A percentile compares a stretch with the other conserved stretches of the same genome.
Evolutionary conservation across 2,797 vertebrate genomes (phyloP).

Genomic region (Aselliscus stoliczkanus): DNA sequence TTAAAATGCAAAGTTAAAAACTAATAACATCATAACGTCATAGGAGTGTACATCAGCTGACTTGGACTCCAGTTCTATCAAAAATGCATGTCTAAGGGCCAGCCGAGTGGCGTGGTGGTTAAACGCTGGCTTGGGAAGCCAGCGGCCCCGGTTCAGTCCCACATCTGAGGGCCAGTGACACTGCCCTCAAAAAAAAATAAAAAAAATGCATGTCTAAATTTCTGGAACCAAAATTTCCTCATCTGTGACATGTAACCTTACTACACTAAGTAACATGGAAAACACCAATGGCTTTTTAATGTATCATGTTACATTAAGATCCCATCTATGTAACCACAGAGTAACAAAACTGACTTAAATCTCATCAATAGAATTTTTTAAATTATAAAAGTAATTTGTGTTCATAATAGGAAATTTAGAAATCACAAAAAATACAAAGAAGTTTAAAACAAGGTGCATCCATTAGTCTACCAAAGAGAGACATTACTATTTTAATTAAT

Average conservation of each 20-base stretch:
- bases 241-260: background rate
- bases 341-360: constrained; percentile 10
- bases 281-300: background rate
- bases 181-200: too few relatives aligned
- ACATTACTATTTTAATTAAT: background rate
- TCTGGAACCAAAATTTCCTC: background rate
- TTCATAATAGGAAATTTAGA: background rate
- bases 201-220: background rate
- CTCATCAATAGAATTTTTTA: background rate
- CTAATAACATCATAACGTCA: background rate
- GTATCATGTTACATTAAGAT: background rate
- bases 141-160: too few relatives aligned
- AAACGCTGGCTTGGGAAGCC: too few relatives aligned
- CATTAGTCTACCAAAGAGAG: background rate
- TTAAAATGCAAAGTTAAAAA: constrained; percentile 19
- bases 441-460: background rate
- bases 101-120: too few relatives aligned
- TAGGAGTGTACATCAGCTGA: background rate
- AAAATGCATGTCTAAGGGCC: background rate
- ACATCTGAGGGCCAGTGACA: too few relatives aligned
- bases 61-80: background rate
- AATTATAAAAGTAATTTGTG: background rate
- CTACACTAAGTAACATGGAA: background rate
- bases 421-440: background rate
- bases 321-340: background rate